phyloP scores from a whole-genome alignment of 2,113 vertebrate species.

The Pithys albifrons region DNA sequence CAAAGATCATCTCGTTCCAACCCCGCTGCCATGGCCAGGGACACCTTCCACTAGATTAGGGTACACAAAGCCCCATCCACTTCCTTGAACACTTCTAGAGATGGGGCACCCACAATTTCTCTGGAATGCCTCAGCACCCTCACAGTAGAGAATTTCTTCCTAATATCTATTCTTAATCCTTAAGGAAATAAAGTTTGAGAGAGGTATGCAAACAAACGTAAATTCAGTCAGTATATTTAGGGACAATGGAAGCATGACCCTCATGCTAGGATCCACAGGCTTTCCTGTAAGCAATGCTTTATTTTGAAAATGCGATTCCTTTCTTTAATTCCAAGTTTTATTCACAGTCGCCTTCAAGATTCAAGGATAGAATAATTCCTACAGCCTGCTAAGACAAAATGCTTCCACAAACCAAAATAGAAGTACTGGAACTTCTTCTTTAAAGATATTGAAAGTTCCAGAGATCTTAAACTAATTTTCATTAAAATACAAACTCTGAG shows the following conservation, averaged over 20 bases:
- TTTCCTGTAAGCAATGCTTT: background rate
- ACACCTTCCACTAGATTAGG: background rate
- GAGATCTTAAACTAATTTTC: background rate
- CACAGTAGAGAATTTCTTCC: background rate
- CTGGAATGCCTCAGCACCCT: background rate
- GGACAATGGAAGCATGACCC: background rate
- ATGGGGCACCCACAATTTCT: background rate
- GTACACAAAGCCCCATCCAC: background rate
- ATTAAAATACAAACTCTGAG: background rate
- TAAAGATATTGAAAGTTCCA: background rate
- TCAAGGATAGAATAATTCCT: background rate
- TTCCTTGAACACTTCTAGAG: background rate
- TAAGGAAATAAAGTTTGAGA: background rate
- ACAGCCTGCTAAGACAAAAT: background rate
- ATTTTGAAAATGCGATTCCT: background rate
- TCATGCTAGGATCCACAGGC: background rate
- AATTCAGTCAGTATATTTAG: background rate
- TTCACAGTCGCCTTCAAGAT: background rate
- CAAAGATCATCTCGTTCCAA: background rate
- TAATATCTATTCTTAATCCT: background rate
- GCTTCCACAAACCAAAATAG: background rate
- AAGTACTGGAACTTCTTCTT: background rate
- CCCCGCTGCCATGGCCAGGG: background rate
- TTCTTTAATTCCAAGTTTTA: background rate
- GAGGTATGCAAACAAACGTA: background rate